These are phyloP conservation scores for Polydrusus tereticollis DNA, from an alignment of 2,888 invertebrate species.

Conservation along the genomic window DNA sequence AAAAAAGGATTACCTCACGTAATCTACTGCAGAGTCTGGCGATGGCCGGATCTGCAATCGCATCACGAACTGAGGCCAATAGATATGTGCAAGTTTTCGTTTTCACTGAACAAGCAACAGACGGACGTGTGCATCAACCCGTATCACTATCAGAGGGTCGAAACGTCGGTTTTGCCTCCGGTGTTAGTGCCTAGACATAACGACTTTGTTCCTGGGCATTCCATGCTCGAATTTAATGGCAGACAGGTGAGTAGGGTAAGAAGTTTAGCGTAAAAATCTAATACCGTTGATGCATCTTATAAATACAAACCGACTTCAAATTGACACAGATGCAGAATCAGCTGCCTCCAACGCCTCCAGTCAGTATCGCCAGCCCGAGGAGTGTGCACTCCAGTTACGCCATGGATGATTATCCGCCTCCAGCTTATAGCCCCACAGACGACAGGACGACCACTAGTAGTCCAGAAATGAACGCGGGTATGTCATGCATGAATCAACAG, in stretches of 20 bases:
- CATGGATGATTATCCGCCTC: conserved; percentile 93
- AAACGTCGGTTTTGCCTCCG: conserved; percentile 95
- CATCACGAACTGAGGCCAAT: conserved; percentile 96
- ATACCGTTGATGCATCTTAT: too few relatives aligned
- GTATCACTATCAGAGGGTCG: conserved; percentile 96
- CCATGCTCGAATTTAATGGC: conserved; percentile 65
- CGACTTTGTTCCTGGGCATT: conserved; percentile 91
- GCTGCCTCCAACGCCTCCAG: background rate
- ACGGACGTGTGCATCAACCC: conserved; percentile 99
- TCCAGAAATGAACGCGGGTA: conserved; percentile 57
- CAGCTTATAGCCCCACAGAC: conserved; percentile 92
- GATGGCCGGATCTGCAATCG: conserved; percentile 98
- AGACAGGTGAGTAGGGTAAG: background rate
- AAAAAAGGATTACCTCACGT: conserved; percentile 97
- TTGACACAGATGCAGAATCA: background rate
- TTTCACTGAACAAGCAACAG: conserved; percentile 73
- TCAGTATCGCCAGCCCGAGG: conserved; percentile 5
- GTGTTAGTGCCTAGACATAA: conserved; percentile 97
- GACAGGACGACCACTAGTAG: conserved; percentile 74
- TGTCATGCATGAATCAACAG: conserved; percentile 57
- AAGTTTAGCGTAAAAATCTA: background rate
- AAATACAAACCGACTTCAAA: too few relatives aligned
- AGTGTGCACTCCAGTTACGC: conserved; percentile 16
- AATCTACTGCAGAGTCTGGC: conserved; percentile 98
- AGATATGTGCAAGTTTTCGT: conserved; percentile 93